phyloP scores from a whole-genome alignment of 2,888 invertebrate species.

The Leptinotarsa peninsularis region DNA sequence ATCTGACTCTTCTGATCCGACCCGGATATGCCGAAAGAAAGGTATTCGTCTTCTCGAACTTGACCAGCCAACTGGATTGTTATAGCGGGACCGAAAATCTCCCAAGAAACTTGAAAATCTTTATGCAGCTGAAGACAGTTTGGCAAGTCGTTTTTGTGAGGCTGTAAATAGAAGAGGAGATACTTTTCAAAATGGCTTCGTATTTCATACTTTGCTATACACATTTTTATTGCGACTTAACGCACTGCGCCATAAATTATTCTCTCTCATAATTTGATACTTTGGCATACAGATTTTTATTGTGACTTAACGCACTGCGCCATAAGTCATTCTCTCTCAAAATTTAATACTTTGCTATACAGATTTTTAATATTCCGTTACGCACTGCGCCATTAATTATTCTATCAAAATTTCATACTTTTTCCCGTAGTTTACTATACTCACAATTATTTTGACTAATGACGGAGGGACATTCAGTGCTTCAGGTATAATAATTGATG shows the following conservation, averaged over 20 bases:
- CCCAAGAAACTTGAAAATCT: conserved; percentile 88
- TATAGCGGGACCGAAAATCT: conserved; percentile 88
- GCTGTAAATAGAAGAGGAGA: conserved; percentile 57
- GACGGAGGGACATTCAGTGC: conserved; percentile 89
- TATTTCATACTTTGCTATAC: too few relatives aligned
- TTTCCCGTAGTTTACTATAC: conserved; percentile 38
- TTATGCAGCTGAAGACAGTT: conserved; percentile 89
- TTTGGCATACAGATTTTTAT: too few relatives aligned
- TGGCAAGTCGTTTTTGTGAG: conserved; percentile 77
- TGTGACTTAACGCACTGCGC: too few relatives aligned
- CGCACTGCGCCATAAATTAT: too few relatives aligned
- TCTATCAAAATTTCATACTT: too few relatives aligned
- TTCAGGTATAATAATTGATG: conserved; percentile 82
- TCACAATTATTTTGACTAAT: conserved; percentile 72
- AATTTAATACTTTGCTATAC: too few relatives aligned
- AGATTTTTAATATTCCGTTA: too few relatives aligned
- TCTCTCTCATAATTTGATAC: too few relatives aligned
- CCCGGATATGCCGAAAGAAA: conserved; percentile 91
- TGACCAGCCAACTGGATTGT: conserved; percentile 87
- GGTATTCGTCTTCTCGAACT: conserved; percentile 81
- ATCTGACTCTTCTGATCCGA: conserved; percentile 78
- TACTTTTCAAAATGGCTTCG: too few relatives aligned
- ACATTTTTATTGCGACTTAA: too few relatives aligned
- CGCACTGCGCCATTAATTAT: too few relatives aligned
- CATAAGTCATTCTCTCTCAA: too few relatives aligned